Evolutionary conservation across 2,797 vertebrate genomes (phyloP).

Genomic region (Periparus ater): DNA sequence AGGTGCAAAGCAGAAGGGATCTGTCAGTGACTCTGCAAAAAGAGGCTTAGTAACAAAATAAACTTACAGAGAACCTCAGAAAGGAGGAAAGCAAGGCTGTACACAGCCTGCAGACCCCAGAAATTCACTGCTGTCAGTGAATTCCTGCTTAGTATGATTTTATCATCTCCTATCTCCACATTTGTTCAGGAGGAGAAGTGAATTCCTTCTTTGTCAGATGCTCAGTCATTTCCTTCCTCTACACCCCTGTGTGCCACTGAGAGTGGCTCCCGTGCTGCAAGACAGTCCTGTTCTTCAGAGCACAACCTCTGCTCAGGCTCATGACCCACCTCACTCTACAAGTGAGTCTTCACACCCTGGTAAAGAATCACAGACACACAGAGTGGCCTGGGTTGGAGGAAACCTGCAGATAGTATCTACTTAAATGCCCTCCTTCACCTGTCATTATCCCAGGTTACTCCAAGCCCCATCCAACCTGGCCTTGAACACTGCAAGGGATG

Average conservation of each 20-base stretch:
- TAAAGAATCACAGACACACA: background rate
- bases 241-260: background rate
- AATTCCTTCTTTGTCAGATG: background rate
- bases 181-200: background rate
- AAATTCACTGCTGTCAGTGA: background rate
- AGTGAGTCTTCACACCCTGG: too few species aligned
- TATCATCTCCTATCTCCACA: background rate
- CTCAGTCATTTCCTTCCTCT: background rate
- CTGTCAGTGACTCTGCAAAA: background rate
- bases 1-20: background rate
- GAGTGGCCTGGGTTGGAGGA: background rate
- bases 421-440: background rate
- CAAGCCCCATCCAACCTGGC: background rate
- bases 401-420: background rate
- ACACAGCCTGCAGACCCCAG: background rate
- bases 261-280: background rate
- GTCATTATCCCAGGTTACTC: background rate
- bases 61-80: background rate
- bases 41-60: background rate
- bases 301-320: background rate
- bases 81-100: background rate
- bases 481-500: background rate
- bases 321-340: background rate
- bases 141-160: background rate
- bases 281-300: background rate